Conservation (phyloP, 2,888 invertebrate species). For the Eilema griseolum region DNA sequence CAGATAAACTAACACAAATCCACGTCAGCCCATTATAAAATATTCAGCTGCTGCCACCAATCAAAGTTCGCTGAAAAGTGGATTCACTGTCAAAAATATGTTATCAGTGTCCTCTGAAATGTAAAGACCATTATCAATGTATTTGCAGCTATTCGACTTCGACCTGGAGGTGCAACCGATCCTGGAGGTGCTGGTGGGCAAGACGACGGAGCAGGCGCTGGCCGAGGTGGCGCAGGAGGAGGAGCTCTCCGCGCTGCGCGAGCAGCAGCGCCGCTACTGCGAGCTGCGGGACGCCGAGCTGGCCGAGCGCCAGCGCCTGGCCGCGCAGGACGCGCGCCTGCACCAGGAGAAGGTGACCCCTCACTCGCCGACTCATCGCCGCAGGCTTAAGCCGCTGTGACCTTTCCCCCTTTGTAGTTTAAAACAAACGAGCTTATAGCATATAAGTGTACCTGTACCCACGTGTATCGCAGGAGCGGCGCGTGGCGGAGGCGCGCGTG, state of each 20-base stretch:
- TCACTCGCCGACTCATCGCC: background rate
- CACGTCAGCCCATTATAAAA: no score
- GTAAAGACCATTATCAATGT: background rate
- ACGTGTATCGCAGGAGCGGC: slow-evolving; percentile 84
- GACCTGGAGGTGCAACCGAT: slow-evolving; percentile 96
- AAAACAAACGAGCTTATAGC: no score
- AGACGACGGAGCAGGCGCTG: slow-evolving; percentile 95
- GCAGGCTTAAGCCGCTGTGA: background rate
- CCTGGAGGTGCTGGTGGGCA: slow-evolving; percentile 95
- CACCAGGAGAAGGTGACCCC: slow-evolving; percentile 88
- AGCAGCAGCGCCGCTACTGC: slow-evolving; percentile 90
- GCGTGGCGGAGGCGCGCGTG: slow-evolving; percentile 90
- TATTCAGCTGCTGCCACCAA: no score
- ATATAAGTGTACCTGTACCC: no score
- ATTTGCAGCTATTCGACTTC: slow-evolving; percentile 93
- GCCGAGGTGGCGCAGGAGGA: slow-evolving; percentile 97
- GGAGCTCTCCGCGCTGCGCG: slow-evolving; percentile 93
- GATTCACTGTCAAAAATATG: no score
- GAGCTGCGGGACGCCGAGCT: slow-evolving; percentile 92
- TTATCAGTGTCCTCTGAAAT: no score
- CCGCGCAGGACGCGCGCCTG: slow-evolving; percentile 91
- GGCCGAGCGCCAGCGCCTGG: slow-evolving; percentile 93
- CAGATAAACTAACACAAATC: no score
- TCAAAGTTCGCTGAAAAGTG: no score
- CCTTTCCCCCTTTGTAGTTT: no score